Evolutionary conservation across 2,888 invertebrate genomes (phyloP).

Genomic region (Xanthia togata): DNA sequence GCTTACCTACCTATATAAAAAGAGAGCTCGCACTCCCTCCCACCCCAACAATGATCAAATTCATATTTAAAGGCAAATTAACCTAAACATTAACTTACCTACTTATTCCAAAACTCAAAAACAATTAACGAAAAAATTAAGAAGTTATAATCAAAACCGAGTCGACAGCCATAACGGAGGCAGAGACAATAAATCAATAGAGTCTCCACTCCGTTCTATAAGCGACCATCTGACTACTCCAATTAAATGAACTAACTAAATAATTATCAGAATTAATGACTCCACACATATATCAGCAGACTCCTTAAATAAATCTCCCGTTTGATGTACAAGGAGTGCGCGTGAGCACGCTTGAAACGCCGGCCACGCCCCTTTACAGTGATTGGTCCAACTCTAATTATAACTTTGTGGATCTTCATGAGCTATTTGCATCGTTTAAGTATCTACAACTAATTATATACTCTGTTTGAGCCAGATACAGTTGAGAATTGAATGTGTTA

Average conservation of each 20-base stretch:
- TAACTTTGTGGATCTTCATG: slow-evolving; percentile 80
- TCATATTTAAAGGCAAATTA: slow-evolving; percentile 15
- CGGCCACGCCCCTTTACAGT: slow-evolving; percentile 80
- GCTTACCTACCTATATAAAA: background rate
- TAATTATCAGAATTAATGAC: slow-evolving; percentile 90
- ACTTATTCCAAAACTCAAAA: slow-evolving; percentile 57
- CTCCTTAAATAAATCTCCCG: slow-evolving; percentile 85
- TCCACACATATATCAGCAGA: slow-evolving; percentile 82
- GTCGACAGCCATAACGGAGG: slow-evolving; percentile 59
- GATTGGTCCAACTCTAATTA: slow-evolving; percentile 89
- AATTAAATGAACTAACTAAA: slow-evolving; percentile 88
- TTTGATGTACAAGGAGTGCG: slow-evolving; percentile 81
- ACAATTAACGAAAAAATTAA: slow-evolving; percentile 65
- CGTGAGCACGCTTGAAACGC: slow-evolving; percentile 78
- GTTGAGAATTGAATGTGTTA: slow-evolving; percentile 43
- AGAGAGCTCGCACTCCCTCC: background rate
- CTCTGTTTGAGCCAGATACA: slow-evolving; percentile 54
- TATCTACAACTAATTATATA: slow-evolving; percentile 58
- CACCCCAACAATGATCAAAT: background rate
- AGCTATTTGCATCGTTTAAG: slow-evolving; percentile 89
- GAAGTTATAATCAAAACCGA: slow-evolving; percentile 60
- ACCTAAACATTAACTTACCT: slow-evolving; percentile 45
- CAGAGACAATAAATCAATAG: slow-evolving; percentile 70
- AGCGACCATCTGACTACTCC: slow-evolving; percentile 80
- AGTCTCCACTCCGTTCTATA: slow-evolving; percentile 66